Conservation (phyloP, 2,113 vertebrate genomes). For the Turnix velox region DNA sequence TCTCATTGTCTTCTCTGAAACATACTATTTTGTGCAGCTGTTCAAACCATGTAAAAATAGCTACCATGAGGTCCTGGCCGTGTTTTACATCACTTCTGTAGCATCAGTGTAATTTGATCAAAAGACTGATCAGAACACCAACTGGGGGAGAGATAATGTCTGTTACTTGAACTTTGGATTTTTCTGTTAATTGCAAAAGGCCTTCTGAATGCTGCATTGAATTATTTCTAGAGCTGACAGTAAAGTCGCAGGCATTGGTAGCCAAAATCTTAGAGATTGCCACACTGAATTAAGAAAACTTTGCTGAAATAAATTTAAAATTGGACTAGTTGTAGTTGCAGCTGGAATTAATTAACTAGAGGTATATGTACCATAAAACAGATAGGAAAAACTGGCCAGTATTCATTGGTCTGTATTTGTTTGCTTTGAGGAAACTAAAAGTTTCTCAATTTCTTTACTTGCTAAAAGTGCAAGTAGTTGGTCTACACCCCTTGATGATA, state of each 20-base stretch:
- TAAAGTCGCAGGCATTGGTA: not conserved
- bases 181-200: not conserved
- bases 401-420: not conserved
- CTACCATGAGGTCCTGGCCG: not conserved
- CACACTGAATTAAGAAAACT: not conserved
- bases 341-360: not conserved
- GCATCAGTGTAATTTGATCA: accelerated
- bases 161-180: not conserved
- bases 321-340: not conserved
- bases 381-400: not conserved
- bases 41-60: not conserved
- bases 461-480: not conserved
- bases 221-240: not conserved
- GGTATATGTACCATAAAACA: not conserved
- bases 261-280: not conserved
- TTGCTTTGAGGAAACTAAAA: not conserved
- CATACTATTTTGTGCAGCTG: not conserved
- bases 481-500: not conserved
- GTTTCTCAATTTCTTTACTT: too few species aligned
- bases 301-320: not conserved
- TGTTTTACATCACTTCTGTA: not conserved
- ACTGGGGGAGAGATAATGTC: not conserved
- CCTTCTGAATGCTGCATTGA: not conserved
- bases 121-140: not conserved
- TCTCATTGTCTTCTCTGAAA: not conserved